phyloP scores from a whole-genome alignment of 1,140 invertebrate species.

The Spodoptera litura region DNA sequence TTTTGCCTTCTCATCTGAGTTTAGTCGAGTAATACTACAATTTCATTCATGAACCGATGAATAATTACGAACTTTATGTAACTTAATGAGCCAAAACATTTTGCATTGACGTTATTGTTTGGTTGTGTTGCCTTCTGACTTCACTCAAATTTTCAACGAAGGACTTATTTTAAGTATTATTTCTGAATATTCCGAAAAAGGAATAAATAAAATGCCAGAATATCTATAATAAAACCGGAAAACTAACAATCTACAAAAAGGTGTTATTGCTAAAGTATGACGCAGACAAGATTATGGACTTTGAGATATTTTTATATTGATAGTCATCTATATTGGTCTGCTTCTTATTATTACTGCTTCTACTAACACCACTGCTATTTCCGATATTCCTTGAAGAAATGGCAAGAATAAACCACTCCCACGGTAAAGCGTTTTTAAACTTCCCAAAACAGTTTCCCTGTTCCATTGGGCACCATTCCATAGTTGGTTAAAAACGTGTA shows the following conservation, averaged over 20 bases:
- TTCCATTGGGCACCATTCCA: background rate
- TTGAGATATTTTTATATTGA: background rate
- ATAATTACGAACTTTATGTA: slow-evolving; percentile 52
- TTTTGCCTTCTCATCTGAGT: slow-evolving; percentile 65
- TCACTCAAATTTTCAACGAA: background rate
- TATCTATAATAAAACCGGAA: background rate
- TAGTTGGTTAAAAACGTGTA: background rate
- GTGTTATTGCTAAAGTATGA: slow-evolving; percentile 6
- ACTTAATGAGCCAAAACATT: slow-evolving; percentile 12
- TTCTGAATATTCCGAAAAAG: too few species aligned
- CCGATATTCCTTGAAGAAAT: too few species aligned
- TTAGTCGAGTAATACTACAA: slow-evolving; percentile 52
- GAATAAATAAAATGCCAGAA: too few species aligned
- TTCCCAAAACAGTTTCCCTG: background rate
- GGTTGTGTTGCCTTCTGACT: background rate
- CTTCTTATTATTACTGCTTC: too few species aligned
- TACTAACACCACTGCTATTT: too few species aligned
- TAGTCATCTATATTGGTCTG: too few species aligned
- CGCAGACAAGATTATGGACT: background rate
- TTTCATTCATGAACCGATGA: slow-evolving; percentile 69
- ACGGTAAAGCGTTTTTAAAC: too few species aligned
- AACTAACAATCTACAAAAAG: background rate
- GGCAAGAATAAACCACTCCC: too few species aligned
- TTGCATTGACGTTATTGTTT: background rate
- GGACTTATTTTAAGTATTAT: background rate